Percentiles rank a stretch among this genome's conserved stretches.
phyloP scores from a whole-genome alignment of 2,113 vertebrate species.

The Microtus pennsylvanicus region DNA sequence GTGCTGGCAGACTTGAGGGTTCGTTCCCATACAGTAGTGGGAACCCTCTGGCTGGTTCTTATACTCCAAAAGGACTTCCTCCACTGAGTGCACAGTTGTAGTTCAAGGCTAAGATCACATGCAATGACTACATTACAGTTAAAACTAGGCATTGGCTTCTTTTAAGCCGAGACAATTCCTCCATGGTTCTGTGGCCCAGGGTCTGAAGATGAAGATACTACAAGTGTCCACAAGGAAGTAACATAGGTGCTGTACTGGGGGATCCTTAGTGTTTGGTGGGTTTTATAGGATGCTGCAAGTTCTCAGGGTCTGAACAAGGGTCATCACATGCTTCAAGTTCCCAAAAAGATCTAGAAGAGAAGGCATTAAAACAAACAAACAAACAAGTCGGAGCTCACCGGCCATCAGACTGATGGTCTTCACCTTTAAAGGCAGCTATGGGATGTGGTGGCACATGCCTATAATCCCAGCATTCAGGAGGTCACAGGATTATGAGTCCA shows the following conservation, averaged over 20 bases:
- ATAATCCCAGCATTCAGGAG: neutral
- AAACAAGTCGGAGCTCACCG: neutral
- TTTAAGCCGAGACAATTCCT: neutral
- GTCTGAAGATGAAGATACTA: neutral
- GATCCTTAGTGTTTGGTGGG: neutral
- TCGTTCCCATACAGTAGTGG: neutral
- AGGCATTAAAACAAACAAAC: neutral
- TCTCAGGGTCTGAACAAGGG: neutral
- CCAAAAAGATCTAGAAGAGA: neutral
- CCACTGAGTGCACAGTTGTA: neutral
- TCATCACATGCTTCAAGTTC: neutral
- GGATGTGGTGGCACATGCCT: neutral
- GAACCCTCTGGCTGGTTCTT: neutral
- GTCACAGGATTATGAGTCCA: neutral
- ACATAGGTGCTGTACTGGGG: neutral
- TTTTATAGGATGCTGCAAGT: neutral
- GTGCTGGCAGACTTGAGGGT: neutral
- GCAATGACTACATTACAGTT: neutral
- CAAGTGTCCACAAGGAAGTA: neutral
- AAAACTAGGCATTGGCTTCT: neutral
- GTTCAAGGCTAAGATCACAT: neutral
- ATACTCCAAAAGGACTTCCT: neutral
- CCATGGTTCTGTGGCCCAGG: neutral
- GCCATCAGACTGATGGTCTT: neutral
- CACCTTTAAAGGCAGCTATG: neutral